Conservation (phyloP, 2,888 invertebrate species). For the Eupithecia exiguata region DNA sequence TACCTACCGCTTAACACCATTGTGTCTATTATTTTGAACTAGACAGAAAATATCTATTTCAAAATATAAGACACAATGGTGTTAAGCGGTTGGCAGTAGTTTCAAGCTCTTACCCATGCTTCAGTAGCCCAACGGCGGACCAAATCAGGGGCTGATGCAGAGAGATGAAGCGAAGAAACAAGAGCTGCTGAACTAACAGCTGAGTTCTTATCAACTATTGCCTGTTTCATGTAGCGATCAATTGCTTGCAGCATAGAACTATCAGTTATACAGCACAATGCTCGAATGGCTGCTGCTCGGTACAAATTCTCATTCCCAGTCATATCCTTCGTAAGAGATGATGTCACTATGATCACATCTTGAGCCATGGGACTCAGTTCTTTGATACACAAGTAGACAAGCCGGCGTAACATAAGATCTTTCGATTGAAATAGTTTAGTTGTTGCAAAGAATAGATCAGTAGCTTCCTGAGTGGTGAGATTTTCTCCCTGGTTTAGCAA, state of each 20-base stretch:
- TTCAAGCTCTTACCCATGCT: slow-evolving; percentile 86
- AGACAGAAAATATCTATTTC: too few relatives aligned
- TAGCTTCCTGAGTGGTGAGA: slow-evolving; percentile 96
- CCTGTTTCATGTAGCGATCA: slow-evolving; percentile 99
- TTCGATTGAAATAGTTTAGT: slow-evolving; percentile 99
- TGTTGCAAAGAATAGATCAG: slow-evolving; percentile 99
- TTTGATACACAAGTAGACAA: slow-evolving; percentile 98
- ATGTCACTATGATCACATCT: slow-evolving; percentile 99
- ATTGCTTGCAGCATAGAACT: slow-evolving; percentile 97
- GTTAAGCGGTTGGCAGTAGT: not conserved
- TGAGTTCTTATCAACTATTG: slow-evolving; percentile 98
- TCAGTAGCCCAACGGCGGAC: slow-evolving; percentile 99
- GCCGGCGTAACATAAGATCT: slow-evolving; percentile 95
- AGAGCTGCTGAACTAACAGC: slow-evolving; percentile 98
- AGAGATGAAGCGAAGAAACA: slow-evolving; percentile 93
- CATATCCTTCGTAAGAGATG: slow-evolving; percentile 98
- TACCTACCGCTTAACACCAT: not conserved
- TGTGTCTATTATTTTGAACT: not conserved
- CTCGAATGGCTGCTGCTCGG: slow-evolving; percentile 96
- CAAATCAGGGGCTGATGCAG: slow-evolving; percentile 92
- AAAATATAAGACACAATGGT: too few relatives aligned
- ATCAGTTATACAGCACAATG: slow-evolving; percentile 98
- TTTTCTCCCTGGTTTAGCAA: slow-evolving; percentile 97
- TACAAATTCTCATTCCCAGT: slow-evolving; percentile 96
- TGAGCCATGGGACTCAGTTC: slow-evolving; percentile 97